Evolutionary conservation across 2,113 vertebrate species (phyloP).

Genomic region (Boleophthalmus pectinirostris): DNA sequence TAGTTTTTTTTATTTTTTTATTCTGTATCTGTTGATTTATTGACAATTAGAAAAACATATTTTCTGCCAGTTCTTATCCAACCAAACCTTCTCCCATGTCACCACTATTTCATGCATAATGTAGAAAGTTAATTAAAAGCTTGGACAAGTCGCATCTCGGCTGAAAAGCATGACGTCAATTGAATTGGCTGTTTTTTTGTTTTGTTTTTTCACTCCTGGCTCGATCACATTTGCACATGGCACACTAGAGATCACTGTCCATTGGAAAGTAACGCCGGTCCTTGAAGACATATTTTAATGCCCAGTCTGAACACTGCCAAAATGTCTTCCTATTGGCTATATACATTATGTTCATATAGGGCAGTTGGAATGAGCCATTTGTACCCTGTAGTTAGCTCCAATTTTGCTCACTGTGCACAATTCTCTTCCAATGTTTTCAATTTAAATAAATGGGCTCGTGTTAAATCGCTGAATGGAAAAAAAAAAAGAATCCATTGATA

Average conservation of each 20-base stretch:
- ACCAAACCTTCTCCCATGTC: not conserved
- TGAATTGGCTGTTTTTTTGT: not conserved
- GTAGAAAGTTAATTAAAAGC: not conserved
- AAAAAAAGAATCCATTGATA: conserved; percentile 46
- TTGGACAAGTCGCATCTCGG: not conserved
- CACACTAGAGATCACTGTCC: not conserved
- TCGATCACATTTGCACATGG: not conserved
- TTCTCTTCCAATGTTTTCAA: conserved; percentile 21
- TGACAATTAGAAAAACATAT: not conserved
- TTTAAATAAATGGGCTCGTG: conserved; percentile 41
- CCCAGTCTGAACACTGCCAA: not conserved
- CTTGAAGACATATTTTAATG: not conserved
- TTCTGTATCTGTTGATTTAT: not conserved
- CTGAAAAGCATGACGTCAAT: not conserved
- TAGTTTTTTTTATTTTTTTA: not conserved
- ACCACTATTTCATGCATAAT: not conserved
- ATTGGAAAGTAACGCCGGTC: not conserved
- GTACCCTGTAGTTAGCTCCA: conserved; percentile 10
- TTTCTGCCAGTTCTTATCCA: not conserved
- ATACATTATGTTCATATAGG: not conserved
- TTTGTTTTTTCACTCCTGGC: not conserved
- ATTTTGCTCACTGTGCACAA: conserved; percentile 30
- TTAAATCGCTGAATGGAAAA: conserved; percentile 49
- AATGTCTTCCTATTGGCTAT: not conserved
- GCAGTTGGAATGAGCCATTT: not conserved